These are phyloP conservation scores for Setophaga petechia DNA, from an alignment of 2,113 vertebrate species.

Conservation along the genomic window DNA sequence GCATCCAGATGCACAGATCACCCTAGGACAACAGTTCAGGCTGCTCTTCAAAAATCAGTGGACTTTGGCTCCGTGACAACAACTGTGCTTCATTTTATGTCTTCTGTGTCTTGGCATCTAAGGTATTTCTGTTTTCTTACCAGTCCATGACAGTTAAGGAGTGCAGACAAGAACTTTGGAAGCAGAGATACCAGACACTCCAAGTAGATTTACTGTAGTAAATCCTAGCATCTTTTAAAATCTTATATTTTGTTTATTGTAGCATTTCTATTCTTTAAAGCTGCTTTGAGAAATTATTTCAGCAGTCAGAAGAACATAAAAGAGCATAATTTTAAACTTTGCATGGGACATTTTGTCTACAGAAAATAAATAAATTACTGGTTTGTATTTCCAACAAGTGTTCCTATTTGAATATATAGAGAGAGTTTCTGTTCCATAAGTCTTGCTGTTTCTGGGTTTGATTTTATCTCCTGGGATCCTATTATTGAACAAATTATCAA, in stretches of 20 bases:
- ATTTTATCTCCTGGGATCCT: conserved; percentile 11
- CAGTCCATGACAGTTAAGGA: not conserved
- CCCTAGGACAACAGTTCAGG: not conserved
- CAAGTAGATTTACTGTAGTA: not conserved
- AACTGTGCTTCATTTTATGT: not conserved
- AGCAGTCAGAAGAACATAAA: not conserved
- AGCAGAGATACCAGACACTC: not conserved
- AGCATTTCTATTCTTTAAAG: conserved; percentile 11
- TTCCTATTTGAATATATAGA: not conserved
- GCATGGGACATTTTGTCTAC: not conserved
- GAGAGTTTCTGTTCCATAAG: not conserved
- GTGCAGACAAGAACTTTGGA: not conserved
- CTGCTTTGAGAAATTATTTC: conserved; percentile 36
- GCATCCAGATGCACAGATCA: not conserved
- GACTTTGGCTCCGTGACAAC: not conserved
- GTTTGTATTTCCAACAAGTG: not conserved
- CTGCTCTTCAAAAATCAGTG: not conserved
- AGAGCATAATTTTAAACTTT: conserved; percentile 3
- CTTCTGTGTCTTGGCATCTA: not conserved
- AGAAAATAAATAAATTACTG: not conserved
- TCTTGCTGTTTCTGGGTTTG: not conserved
- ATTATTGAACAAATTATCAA: conserved; percentile 25
- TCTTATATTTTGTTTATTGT: not conserved
- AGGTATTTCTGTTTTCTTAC: conserved; percentile 1
- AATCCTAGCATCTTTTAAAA: conserved; percentile 5